phyloP scores from a whole-genome alignment of 2,797 vertebrate genomes.

The Pseudomugil gertrudae region DNA sequence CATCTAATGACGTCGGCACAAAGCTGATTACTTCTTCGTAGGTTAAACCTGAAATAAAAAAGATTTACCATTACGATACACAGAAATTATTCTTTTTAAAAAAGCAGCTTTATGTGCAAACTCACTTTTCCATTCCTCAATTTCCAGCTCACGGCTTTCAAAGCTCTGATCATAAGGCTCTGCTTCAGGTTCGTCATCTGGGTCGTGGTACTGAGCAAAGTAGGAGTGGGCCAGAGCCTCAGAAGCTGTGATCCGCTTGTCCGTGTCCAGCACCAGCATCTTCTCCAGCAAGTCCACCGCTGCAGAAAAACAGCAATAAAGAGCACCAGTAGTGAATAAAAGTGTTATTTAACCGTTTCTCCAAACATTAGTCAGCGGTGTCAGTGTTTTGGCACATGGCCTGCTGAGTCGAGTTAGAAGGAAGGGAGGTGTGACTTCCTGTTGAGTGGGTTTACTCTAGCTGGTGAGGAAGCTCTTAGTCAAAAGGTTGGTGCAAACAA shows the following conservation, averaged over 20 bases:
- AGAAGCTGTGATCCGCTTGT: constrained; percentile 94
- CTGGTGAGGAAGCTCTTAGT: background rate
- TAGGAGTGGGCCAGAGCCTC: constrained; percentile 93
- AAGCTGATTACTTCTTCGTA: constrained; percentile 95
- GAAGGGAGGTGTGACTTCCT: background rate
- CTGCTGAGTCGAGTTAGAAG: background rate
- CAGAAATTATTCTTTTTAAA: background rate
- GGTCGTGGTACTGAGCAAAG: constrained; percentile 95
- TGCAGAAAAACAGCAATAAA: constrained; percentile 46
- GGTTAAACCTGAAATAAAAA: constrained; percentile 85
- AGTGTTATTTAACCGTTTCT: background rate
- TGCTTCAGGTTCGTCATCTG: constrained; percentile 95
- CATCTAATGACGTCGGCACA: constrained; percentile 88
- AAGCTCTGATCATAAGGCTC: constrained; percentile 98
- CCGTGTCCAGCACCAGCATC: constrained; percentile 98
- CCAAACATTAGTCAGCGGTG: background rate
- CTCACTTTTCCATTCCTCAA: constrained; percentile 99
- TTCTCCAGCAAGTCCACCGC: constrained; percentile 98
- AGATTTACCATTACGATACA: background rate
- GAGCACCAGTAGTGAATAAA: background rate
- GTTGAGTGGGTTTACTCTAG: background rate
- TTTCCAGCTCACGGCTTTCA: constrained; percentile 94
- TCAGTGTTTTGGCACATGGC: background rate
- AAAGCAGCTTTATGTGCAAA: constrained; percentile 4
- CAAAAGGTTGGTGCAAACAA: background rate